phyloP scores from a whole-genome alignment of 2,113 vertebrate species.

The Martes martes region DNA sequence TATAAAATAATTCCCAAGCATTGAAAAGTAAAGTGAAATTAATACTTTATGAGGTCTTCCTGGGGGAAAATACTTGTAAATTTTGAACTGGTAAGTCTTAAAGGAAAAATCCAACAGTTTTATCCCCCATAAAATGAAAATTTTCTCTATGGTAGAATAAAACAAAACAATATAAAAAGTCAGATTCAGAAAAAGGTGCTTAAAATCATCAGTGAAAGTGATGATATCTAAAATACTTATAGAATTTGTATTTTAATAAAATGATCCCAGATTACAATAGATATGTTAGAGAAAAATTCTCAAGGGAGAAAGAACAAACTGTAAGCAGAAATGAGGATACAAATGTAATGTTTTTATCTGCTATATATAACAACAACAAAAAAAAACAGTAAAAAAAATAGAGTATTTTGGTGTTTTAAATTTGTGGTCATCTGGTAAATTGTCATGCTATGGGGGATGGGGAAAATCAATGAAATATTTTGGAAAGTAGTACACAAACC shows the following conservation, averaged over 20 bases:
- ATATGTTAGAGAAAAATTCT: background rate
- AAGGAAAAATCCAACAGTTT: background rate
- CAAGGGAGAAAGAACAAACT: background rate
- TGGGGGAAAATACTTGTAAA: background rate
- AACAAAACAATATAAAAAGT: conserved; percentile 16
- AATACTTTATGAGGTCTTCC: background rate
- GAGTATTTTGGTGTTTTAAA: background rate
- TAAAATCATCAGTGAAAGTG: background rate
- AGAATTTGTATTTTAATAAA: background rate
- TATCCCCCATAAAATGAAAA: background rate
- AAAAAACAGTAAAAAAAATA: background rate
- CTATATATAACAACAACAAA: background rate
- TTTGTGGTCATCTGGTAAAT: background rate
- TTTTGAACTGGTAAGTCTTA: background rate
- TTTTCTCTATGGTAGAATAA: background rate
- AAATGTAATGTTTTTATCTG: background rate
- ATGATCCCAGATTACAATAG: background rate
- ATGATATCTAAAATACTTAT: background rate
- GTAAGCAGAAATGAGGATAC: background rate
- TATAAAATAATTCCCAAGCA: background rate
- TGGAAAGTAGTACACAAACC: background rate
- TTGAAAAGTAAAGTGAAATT: background rate
- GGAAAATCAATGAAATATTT: background rate
- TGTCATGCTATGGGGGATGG: background rate
- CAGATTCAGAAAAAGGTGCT: background rate